phyloP scores from a whole-genome alignment of 2,797 vertebrate genomes.

The Acropternis orthonyx region DNA sequence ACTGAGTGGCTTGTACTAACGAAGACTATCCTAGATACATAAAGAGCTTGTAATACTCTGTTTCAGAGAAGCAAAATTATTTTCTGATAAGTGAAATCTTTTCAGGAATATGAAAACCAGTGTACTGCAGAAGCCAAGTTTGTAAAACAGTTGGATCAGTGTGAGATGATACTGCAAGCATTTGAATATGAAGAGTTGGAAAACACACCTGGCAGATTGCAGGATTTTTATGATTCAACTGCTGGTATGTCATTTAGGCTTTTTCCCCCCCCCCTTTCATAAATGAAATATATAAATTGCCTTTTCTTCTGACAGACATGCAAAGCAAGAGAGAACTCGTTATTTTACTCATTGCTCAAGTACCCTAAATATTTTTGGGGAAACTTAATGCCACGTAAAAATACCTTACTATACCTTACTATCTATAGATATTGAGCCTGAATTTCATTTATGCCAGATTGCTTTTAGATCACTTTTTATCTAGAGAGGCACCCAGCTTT shows the following conservation, averaged over 20 bases:
- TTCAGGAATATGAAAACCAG: slow-evolving; percentile 92
- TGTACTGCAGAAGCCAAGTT: slow-evolving; percentile 86
- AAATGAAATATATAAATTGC: not conserved
- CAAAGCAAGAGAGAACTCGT: not conserved
- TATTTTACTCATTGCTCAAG: not conserved
- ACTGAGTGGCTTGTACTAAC: not conserved
- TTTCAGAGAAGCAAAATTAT: not conserved
- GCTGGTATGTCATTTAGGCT: slow-evolving; percentile 72
- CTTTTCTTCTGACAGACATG: not conserved
- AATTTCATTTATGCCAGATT: not conserved
- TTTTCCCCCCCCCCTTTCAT: rapidly evolving
- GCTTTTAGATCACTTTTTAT: not conserved
- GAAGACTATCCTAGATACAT: not conserved
- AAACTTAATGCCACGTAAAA: not conserved
- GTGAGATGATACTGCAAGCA: slow-evolving; percentile 97
- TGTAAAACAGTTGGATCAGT: slow-evolving; percentile 94
- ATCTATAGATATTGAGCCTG: not conserved
- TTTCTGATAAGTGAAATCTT: not conserved
- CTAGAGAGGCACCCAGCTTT: not conserved
- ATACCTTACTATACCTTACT: not conserved
- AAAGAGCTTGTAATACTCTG: not conserved
- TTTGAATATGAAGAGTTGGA: slow-evolving; percentile 94
- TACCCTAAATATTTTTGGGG: not conserved
- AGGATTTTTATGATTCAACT: slow-evolving; percentile 95
- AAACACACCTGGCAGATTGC: slow-evolving; percentile 85